phyloP scores from a whole-genome alignment of 2,888 invertebrate species.

The Harpagoxenus sublaevis region DNA sequence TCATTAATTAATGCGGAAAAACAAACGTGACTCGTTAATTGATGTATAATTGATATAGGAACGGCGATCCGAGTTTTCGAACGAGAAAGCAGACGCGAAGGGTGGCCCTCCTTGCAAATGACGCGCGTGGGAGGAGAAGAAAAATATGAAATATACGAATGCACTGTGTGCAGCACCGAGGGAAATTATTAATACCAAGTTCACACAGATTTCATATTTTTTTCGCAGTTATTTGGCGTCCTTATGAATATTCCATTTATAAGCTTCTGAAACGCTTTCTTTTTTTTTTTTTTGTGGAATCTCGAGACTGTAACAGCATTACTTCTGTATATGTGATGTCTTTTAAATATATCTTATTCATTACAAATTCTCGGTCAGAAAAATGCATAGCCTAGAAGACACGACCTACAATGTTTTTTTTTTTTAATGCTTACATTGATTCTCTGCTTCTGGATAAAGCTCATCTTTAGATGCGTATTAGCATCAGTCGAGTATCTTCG shows the following conservation, averaged over 20 bases:
- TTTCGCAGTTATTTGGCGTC: neutral
- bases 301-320: neutral
- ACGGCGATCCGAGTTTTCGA: constrained; percentile 79
- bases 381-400: neutral
- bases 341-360: neutral
- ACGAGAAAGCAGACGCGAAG: constrained; percentile 24
- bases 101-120: constrained; percentile 1
- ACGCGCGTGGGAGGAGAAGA: constrained; percentile 8
- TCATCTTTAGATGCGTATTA: neutral
- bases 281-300: neutral
- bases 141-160: constrained; percentile 31
- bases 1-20: constrained; percentile 84
- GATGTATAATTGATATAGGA: constrained; percentile 83
- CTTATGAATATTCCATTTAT: neutral
- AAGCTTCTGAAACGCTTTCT: neutral
- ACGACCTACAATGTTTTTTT: constrained; percentile 63
- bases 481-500: constrained; percentile 10
- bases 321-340: neutral
- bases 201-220: neutral
- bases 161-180: neutral
- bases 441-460: constrained; percentile 44
- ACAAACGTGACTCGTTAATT: constrained; percentile 84
- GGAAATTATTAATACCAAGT: constrained; percentile 30
- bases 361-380: neutral
- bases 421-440: constrained; percentile 49